phyloP scores from a whole-genome alignment of 1,140 invertebrate species.

The roundworm (Caenorhabditis elegans) region WBcel235 BX284603.4:9809501-9810000 shows the following conservation, averaged over 20 bases:
- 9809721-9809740: too few relatives aligned
- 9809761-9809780: background rate
- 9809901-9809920: background rate
- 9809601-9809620: background rate
- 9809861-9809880: background rate
- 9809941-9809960: background rate
- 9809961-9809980: background rate
- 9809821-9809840: background rate
- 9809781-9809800: too few relatives aligned
- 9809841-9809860: background rate
- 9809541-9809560: background rate
- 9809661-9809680: background rate
- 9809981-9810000: too few relatives aligned
- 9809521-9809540: background rate
- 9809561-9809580: background rate
- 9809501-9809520: background rate
- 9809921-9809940: background rate
- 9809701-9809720: background rate
- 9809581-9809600: background rate
- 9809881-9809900: background rate
- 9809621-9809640: background rate
- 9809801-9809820: too few relatives aligned
- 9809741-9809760: background rate
- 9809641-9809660: background rate
- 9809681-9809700: background rate